Conservation (phyloP, 2,113 vertebrate genomes). For the Centropus bengalensis region DNA sequence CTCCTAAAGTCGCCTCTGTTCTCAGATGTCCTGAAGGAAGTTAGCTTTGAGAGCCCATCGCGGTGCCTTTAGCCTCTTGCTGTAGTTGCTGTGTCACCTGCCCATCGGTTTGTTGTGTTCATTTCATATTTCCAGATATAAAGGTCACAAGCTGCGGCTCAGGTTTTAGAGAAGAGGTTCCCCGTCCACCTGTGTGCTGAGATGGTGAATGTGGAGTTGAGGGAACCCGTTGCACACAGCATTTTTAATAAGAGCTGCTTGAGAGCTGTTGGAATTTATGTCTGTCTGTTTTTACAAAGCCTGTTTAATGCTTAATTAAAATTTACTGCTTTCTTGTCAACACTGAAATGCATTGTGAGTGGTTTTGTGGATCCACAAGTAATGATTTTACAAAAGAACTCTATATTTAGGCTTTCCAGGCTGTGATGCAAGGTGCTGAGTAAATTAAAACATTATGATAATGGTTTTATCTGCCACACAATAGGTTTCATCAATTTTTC, state of each 20-base stretch:
- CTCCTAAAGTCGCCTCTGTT: neutral
- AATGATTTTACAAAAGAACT: neutral
- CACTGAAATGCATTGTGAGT: neutral
- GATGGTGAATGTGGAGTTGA: fast-evolving
- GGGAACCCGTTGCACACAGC: neutral
- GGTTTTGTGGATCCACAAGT: neutral
- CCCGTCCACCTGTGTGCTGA: fast-evolving
- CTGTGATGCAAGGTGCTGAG: neutral
- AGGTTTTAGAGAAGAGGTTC: neutral
- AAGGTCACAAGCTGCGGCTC: neutral
- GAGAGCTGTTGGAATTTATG: neutral
- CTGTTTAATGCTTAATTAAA: neutral
- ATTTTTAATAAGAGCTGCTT: neutral
- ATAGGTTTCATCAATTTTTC: neutral
- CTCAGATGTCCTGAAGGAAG: neutral
- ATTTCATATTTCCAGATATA: neutral
- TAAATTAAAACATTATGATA: neutral
- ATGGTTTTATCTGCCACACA: neutral
- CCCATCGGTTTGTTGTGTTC: neutral
- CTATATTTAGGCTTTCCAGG: neutral
- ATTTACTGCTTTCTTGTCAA: neutral
- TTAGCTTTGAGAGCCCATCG: neutral
- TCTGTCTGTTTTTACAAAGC: neutral
- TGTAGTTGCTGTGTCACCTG: fast-evolving
- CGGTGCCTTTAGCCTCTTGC: neutral